Conservation (phyloP, 2,797 vertebrate species). For the Pampus argenteus region DNA sequence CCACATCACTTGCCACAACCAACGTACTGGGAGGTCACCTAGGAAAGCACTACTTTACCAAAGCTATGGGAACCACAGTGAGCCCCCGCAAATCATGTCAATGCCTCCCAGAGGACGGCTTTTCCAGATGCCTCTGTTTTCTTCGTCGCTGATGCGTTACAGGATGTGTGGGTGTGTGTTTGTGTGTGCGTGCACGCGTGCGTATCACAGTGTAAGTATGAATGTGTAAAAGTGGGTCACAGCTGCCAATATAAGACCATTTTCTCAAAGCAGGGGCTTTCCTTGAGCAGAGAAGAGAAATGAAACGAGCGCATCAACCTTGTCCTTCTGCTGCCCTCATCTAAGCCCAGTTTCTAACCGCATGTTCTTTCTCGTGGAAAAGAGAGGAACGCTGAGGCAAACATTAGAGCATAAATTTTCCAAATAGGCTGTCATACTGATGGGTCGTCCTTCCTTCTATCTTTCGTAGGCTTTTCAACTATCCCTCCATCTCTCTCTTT, state of each 20-base stretch:
- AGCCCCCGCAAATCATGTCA: conserved; percentile 79
- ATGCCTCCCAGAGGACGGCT: conserved; percentile 77
- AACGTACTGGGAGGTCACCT: conserved; percentile 49
- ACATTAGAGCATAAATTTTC: conserved; percentile 62
- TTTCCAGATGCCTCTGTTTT: conserved; percentile 86
- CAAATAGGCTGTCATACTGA: conserved; percentile 59
- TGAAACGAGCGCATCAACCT: conserved; percentile 54
- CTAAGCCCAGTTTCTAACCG: background rate
- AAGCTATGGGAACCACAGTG: conserved; percentile 63
- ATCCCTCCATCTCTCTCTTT: conserved; percentile 47
- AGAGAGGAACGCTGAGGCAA: conserved; percentile 27
- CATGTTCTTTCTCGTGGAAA: conserved; percentile 21
- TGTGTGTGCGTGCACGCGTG: conserved; percentile 24
- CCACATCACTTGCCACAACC: conserved; percentile 39
- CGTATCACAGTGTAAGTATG: conserved; percentile 56
- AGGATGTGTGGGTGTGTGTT: conserved; percentile 48
- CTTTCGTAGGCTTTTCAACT: conserved; percentile 42
- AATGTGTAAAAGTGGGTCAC: conserved; percentile 84
- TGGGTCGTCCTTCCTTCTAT: conserved; percentile 41
- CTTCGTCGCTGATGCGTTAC: conserved; percentile 74
- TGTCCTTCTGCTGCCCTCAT: conserved; percentile 40
- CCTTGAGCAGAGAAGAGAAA: conserved; percentile 60
- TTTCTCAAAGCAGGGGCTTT: conserved; percentile 56
- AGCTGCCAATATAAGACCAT: conserved; percentile 77
- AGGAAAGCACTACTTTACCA: conserved; percentile 28